Evolutionary conservation across 2,888 invertebrate species (phyloP).

Genomic region (Agrochola litura): DNA sequence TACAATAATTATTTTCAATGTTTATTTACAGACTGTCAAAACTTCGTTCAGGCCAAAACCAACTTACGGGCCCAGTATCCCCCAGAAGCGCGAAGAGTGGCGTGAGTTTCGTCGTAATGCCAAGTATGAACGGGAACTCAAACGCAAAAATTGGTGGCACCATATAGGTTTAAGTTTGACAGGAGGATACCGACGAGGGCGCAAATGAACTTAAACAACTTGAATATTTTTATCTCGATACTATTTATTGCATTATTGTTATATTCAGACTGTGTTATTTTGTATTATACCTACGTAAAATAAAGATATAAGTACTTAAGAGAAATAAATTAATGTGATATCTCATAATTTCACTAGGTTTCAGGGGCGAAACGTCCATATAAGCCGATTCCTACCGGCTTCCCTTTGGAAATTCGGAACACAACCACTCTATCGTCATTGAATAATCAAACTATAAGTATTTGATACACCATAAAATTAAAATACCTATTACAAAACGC

Average conservation of each 20-base stretch:
- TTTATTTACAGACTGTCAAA: constrained; percentile 81
- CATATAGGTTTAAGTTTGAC: constrained; percentile 80
- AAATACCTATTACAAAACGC: no score
- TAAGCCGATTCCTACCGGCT: no score
- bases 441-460: no score
- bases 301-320: constrained; percentile 11
- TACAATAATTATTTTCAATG: background rate
- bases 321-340: background rate
- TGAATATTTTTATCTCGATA: constrained; percentile 29
- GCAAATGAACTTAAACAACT: constrained; percentile 42
- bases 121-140: constrained; percentile 78
- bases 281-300: constrained; percentile 16
- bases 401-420: no score
- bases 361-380: no score
- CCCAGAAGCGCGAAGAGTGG: constrained; percentile 90
- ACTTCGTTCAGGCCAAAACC: constrained; percentile 85
- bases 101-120: constrained; percentile 88
- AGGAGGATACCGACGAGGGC: constrained; percentile 79
- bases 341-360: background rate
- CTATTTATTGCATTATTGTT: constrained; percentile 42
- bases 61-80: constrained; percentile 89
- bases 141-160: constrained; percentile 82
- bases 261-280: constrained; percentile 2
- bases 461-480: no score
- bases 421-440: no score